These are phyloP conservation scores for Cyclopterus lumpus DNA, from an alignment of 2,797 vertebrate genomes.

Conservation along the genomic window DNA sequence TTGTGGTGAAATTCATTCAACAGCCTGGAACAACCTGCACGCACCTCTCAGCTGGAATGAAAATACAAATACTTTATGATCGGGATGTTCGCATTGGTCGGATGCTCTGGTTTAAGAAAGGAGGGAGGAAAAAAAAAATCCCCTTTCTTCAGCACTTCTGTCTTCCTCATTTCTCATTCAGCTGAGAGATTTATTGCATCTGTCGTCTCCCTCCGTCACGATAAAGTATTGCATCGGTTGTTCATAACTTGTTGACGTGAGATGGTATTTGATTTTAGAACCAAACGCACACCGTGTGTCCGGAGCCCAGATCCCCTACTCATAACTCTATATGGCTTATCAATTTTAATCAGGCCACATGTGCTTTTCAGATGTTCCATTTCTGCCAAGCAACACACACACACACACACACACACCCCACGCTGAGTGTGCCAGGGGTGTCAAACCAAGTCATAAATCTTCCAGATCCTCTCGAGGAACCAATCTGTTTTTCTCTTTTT, in stretches of 20 bases:
- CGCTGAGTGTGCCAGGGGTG: constrained; percentile 57
- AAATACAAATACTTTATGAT: constrained; percentile 12
- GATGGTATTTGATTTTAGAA: constrained; percentile 19
- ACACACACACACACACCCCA: constrained; percentile 5
- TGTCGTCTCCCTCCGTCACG: constrained; percentile 21
- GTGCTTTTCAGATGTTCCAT: constrained; percentile 57
- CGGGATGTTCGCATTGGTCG: constrained; percentile 3
- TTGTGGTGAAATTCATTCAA: constrained; percentile 27
- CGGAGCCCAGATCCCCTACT: neutral
- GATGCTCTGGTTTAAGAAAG: neutral
- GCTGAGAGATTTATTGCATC: constrained; percentile 24
- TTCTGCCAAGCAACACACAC: constrained; percentile 46
- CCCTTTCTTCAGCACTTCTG: constrained; percentile 8
- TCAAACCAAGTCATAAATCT: constrained; percentile 75
- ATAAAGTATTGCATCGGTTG: neutral
- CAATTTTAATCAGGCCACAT: constrained; percentile 69
- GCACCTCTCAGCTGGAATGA: neutral
- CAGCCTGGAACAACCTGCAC: neutral
- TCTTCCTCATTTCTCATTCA: constrained; percentile 26
- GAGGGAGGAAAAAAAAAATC: neutral
- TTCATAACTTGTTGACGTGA: constrained; percentile 12
- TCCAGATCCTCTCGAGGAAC: constrained; percentile 58
- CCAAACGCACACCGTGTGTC: constrained; percentile 7
- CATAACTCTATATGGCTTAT: constrained; percentile 54
- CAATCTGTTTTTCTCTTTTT: constrained; percentile 33